phyloP scores from a whole-genome alignment of 2,113 vertebrate species.

The Passer montanus region DNA sequence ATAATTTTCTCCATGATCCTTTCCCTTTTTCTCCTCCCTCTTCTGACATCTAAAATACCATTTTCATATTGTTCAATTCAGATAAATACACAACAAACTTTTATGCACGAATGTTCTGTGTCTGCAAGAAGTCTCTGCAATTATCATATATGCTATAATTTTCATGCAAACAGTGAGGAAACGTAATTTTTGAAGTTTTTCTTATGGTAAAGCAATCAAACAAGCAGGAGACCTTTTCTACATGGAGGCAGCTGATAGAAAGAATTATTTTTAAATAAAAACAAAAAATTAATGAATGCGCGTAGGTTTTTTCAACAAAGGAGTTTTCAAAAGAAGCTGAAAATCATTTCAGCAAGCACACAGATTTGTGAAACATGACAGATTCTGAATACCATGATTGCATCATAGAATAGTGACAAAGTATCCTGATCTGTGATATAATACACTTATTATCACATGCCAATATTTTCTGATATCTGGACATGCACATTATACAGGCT shows the following conservation, averaged over 20 bases:
- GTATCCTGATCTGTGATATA: neutral
- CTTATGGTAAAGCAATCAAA: neutral
- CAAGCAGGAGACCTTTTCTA: neutral
- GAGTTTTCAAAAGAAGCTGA: neutral
- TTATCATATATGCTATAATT: neutral
- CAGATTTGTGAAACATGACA: neutral
- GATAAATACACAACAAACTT: neutral
- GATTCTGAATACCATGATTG: neutral
- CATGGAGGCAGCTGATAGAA: neutral
- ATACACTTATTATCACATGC: neutral
- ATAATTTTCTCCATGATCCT: neutral
- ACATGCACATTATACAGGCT: neutral
- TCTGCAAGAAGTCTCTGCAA: neutral
- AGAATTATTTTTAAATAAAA: neutral
- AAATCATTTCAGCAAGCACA: neutral
- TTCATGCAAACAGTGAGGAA: neutral
- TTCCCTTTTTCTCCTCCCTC: neutral
- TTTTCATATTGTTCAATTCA: neutral
- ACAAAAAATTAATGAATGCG: neutral
- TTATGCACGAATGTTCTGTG: neutral
- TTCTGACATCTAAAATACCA: neutral
- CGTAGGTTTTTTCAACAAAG: neutral
- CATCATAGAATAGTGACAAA: neutral
- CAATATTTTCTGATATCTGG: neutral
- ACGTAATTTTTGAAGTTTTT: rapidly evolving